Base-by-base conservation (phyloP, 2,113 vertebrate genomes). In the Coturnix japonica region DNA sequence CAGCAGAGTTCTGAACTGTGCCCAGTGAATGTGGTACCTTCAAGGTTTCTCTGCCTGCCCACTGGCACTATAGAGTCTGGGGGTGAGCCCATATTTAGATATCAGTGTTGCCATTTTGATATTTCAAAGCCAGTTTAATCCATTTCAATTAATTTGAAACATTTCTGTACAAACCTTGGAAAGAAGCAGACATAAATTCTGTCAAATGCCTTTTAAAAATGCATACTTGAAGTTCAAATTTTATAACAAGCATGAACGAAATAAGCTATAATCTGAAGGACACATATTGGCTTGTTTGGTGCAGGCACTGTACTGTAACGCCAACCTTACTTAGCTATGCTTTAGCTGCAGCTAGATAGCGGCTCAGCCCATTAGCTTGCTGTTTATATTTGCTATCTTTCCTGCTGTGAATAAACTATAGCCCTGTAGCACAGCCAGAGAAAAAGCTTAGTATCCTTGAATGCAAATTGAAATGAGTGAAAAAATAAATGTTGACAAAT, bases 341-440 rank as follows among this genome's bases (percentile, higher is more conserved):
- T 87, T 81, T 66, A 79, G 61, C 77, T 93, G 71, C 43, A 75
- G 88, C 59, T 84, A 59, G 49, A 88, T 28, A 80, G 71, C 23
- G 8, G 90, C 31, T 89, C 95, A 93, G 83, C n/a, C 93, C 92
- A 89, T 95, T 96, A 96, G 95, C 89, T 87, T 93, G 66, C 85
- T 95, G 63, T 61, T 95, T 93, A 59, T 87, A 88, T 95, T 95
- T 95, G 80, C 74, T 93, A 2, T 93, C 70, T 69, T 82, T 93
- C 95, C 92, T 93, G 86, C 92, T 95, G 92, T 93, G 92, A 86
- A 90, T 93, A 89, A 95, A 76, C 93, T 76, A 76, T 70, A 90
- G 64, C 60, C 64, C 93, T 94, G 77, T 73, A 93, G 84, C 89
- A 89, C 74, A 91, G 82, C 73, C 77, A 93, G 90, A 86, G 70